Base-by-base conservation (phyloP, 2,888 invertebrate species). In the Blastobasis lacticolella region DNA sequence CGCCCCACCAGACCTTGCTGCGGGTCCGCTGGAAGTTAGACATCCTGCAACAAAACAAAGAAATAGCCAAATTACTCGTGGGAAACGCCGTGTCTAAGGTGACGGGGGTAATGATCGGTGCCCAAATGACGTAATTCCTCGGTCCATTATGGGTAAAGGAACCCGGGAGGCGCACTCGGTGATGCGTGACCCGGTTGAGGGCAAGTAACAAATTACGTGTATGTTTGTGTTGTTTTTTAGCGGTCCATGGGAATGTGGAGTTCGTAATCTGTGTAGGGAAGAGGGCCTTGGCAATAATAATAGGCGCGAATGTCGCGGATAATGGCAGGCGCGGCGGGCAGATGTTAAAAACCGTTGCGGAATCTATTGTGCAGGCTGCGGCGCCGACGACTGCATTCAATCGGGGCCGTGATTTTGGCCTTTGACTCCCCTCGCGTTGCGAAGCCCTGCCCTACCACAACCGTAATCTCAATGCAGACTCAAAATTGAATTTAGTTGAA, bases 1-100 rank as follows among this genome's bases (percentile, higher is more conserved):
- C 89, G 53, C 89, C 90, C 91, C 92, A 92, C 92, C 92, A 92
- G 8, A 92, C 92, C 78, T 92, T 92, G 75, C 92, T 92, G 58
- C 91, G 89, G 58, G 90, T 90, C 64, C 92, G 86, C 81, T 91
- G 91, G 73, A 92, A 92, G 74, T 91, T 91, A 52, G 91, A 89
- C 92, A 92, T 92, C 77, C 86, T 87, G 81, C 60, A 78, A 84
- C 75, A 77, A 69, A 81, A 81, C 70, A 72, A 52, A 66, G 58
- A 58, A 56, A 60, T 64, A 66, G 58, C 66, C 69, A 69, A 72
- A 71, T 79, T 71, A 77, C 66, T 73, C 81, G 83, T 86, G 84
- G 78, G 85, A 87, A 85, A 63, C 61, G 57, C 23, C 55, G 56
- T 60, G 55, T 58, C 59, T 61, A 61, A 72, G 67, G 69, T 71